Percentiles rank a stretch among this genome's conserved stretches.
phyloP scores from a whole-genome alignment of 2,888 invertebrate genomes.

The Hypercompe scribonia region DNA sequence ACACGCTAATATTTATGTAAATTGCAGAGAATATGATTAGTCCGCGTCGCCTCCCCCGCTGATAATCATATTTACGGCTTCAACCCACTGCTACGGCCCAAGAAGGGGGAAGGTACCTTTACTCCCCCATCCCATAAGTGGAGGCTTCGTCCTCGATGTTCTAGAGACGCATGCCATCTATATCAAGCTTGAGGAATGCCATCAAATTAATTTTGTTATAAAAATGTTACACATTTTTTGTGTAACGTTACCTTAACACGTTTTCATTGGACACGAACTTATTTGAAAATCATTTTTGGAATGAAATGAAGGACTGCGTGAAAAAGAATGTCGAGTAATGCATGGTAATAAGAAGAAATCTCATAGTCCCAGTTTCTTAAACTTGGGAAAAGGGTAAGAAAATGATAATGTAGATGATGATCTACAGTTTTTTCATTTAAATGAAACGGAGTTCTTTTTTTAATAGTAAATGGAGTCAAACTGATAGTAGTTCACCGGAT shows the following conservation, averaged over 20 bases:
- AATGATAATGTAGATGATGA: no score
- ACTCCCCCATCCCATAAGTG: conserved; percentile 38
- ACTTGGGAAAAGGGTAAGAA: no score
- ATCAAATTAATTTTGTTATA: conserved; percentile 22
- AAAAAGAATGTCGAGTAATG: no score
- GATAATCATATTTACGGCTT: conserved; percentile 86
- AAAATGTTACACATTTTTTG: conserved; percentile 20
- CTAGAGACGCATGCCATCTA: conserved; percentile 53
- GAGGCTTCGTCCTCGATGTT: conserved; percentile 55
- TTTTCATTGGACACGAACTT: conserved; percentile 19
- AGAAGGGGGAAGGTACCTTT: conserved; percentile 31
- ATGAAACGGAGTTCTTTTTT: no score
- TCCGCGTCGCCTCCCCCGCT: conserved; percentile 83
- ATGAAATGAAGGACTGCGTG: no score
- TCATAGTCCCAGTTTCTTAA: no score
- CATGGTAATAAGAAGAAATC: no score
- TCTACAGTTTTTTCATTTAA: no score
- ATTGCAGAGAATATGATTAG: conserved; percentile 86
- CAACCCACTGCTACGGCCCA: conserved; percentile 53
- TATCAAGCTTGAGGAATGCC: conserved; percentile 44
- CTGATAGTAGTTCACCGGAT: no score
- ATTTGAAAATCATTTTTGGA: not conserved
- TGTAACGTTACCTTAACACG: conserved; percentile 19
- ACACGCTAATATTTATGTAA: conserved; percentile 86
- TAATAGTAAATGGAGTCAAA: no score